Percentiles rank a stretch among this genome's conserved stretches.
phyloP scores from a whole-genome alignment of 2,797 vertebrate genomes.

The Sparidentex hasta region DNA sequence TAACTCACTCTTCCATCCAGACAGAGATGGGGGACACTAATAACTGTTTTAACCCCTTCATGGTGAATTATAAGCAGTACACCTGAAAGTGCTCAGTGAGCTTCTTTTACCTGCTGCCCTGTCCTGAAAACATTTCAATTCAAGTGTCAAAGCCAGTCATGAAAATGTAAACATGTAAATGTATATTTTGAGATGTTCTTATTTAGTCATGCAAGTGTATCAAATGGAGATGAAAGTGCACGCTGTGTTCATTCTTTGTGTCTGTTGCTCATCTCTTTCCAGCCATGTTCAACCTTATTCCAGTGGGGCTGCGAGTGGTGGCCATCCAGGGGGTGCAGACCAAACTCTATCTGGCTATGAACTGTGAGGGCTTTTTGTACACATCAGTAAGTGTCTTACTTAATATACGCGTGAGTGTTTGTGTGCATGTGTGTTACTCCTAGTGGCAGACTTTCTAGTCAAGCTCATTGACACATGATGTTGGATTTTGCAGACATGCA shows the following conservation, averaged over 20 bases:
- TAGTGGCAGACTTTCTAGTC: slow-evolving; percentile 44
- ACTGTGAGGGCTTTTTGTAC: slow-evolving; percentile 98
- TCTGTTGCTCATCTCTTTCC: slow-evolving; percentile 58
- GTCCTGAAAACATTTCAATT: no score
- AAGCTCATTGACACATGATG: no score
- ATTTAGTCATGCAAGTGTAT: neutral
- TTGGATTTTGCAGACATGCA: no score
- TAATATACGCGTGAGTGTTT: neutral
- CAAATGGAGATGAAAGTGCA: neutral
- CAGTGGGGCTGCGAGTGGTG: slow-evolving; percentile 99
- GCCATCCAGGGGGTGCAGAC: slow-evolving; percentile 99
- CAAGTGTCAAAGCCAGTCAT: no score
- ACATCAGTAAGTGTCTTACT: slow-evolving; percentile 93
- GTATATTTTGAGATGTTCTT: no score
- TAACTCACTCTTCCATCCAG: slow-evolving; percentile 7
- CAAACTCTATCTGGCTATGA: slow-evolving; percentile 99
- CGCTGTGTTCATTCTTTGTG: neutral
- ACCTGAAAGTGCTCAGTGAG: neutral
- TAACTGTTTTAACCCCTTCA: slow-evolving; percentile 2
- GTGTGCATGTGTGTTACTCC: slow-evolving; percentile 10
- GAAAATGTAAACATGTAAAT: no score
- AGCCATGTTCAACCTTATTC: slow-evolving; percentile 99
- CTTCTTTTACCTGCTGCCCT: neutral
- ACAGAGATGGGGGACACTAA: neutral
- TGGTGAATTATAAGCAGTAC: neutral